Percentiles rank a stretch among this genome's conserved stretches.
Evolutionary conservation across 1,140 invertebrate genomes (phyloP).

Genomic region (Diorhabda carinulata): DNA sequence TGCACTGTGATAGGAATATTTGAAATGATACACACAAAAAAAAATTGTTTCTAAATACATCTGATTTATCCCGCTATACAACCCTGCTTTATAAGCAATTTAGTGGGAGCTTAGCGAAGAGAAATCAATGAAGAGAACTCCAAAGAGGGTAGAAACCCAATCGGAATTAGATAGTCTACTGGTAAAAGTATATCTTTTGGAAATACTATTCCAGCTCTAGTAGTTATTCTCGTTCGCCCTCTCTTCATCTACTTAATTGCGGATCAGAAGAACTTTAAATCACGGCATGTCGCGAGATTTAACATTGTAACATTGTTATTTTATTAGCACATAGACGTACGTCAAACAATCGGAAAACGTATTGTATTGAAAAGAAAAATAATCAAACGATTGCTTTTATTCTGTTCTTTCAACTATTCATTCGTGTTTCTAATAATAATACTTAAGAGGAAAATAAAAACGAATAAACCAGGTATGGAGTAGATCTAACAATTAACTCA

Average conservation of each 20-base stretch:
- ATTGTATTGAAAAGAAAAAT: too few species aligned
- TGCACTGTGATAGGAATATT: too few species aligned
- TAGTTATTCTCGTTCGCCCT: background rate
- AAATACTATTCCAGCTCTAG: background rate
- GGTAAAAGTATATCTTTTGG: slow-evolving; percentile 2
- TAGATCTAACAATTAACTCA: too few species aligned
- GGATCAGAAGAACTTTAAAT: slow-evolving; percentile 1
- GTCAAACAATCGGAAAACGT: background rate
- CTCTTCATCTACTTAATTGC: background rate
- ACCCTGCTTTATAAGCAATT: background rate
- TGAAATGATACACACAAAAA: too few species aligned
- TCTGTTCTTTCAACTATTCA: too few species aligned
- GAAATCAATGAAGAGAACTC: background rate
- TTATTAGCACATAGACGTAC: background rate
- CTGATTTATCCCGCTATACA: background rate
- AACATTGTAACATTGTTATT: background rate
- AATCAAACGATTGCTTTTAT: too few species aligned
- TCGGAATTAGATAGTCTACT: background rate
- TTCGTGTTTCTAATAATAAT: too few species aligned
- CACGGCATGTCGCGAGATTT: slow-evolving; percentile 1
- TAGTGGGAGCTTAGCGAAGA: background rate
- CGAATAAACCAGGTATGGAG: too few species aligned
- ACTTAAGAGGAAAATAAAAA: too few species aligned
- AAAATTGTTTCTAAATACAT: too few species aligned
- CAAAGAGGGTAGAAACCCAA: background rate